Evolutionary conservation across 2,888 invertebrate species (phyloP).

Genomic region (Sphaerophoria rueppellii): DNA sequence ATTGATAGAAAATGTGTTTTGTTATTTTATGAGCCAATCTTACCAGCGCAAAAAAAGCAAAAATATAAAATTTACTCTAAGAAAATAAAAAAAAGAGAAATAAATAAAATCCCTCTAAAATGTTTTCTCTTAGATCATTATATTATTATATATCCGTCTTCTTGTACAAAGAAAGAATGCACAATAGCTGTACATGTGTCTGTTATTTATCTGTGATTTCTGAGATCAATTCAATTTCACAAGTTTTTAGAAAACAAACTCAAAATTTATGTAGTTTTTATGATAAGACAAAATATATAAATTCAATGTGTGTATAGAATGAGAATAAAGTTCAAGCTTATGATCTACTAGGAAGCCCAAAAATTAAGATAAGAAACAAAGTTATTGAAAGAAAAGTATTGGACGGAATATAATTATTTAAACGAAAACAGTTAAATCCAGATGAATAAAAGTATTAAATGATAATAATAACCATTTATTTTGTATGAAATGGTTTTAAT

Average conservation of each 20-base stretch:
- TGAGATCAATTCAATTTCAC: constrained; percentile 71
- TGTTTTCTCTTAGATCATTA: not conserved
- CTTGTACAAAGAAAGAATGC: constrained; percentile 50
- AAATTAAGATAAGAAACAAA: not conserved
- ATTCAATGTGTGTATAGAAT: constrained; percentile 33
- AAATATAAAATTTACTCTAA: no score
- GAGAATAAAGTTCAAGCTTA: constrained; percentile 14
- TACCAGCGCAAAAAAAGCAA: no score
- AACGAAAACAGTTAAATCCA: not conserved
- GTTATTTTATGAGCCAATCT: no score
- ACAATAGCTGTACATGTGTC: constrained; percentile 49
- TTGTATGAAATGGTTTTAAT: constrained; percentile 18
- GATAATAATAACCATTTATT: constrained; percentile 15
- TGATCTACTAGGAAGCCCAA: constrained; percentile 6
- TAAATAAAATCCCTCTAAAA: not conserved
- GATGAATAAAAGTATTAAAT: not conserved
- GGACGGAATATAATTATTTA: not conserved
- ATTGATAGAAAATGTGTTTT: no score
- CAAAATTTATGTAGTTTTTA: constrained; percentile 9
- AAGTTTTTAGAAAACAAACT: constrained; percentile 14
- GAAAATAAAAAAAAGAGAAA: no score
- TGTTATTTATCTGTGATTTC: constrained; percentile 72
- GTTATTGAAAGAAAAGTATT: constrained; percentile 14
- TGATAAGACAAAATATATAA: constrained; percentile 29
- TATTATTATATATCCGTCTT: constrained; percentile 53